Percentiles rank a stretch among this genome's conserved stretches.
phyloP scores from a whole-genome alignment of 1,140 invertebrate species.

The Polypedilum vanderplanki region DNA sequence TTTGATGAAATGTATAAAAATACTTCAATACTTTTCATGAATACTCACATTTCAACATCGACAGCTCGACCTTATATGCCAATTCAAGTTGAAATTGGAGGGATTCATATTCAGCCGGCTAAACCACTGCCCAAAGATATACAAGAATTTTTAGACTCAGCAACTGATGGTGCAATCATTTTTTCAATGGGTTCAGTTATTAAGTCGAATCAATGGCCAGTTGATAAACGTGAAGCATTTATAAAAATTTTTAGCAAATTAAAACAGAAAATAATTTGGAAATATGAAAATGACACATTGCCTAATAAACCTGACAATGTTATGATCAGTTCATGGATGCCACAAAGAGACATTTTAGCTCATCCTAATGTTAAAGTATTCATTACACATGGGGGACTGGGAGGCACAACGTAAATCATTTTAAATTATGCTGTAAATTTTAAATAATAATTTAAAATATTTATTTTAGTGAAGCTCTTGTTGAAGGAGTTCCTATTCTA shows the following conservation, averaged over 20 bases:
- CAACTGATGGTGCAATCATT: constrained; percentile 31
- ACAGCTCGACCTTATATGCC: constrained; percentile 33
- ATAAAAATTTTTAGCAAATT: constrained; percentile 50
- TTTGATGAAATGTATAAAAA: constrained; percentile 29
- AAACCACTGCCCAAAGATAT: constrained; percentile 37
- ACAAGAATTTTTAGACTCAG: constrained; percentile 34
- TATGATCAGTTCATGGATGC: constrained; percentile 53
- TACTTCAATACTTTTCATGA: constrained; percentile 26
- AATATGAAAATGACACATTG: constrained; percentile 53
- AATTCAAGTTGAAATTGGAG: constrained; percentile 35
- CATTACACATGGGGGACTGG: constrained; percentile 40
- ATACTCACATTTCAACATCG: constrained; percentile 34
- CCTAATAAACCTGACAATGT: constrained; percentile 51
- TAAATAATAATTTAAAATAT: constrained; percentile 41
- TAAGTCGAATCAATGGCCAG: constrained; percentile 35
- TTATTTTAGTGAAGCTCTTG: constrained; percentile 53
- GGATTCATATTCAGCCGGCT: constrained; percentile 34
- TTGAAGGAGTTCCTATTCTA: constrained; percentile 49
- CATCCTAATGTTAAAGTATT: constrained; percentile 51
- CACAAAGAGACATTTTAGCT: constrained; percentile 60
- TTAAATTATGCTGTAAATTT: constrained; percentile 39
- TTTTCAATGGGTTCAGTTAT: too few species aligned
- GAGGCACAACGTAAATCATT: constrained; percentile 40
- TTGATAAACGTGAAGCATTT: constrained; percentile 35
- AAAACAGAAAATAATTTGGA: constrained; percentile 55